Conservation (phyloP, 2,888 invertebrate genomes). For the Eurois occulta region DNA sequence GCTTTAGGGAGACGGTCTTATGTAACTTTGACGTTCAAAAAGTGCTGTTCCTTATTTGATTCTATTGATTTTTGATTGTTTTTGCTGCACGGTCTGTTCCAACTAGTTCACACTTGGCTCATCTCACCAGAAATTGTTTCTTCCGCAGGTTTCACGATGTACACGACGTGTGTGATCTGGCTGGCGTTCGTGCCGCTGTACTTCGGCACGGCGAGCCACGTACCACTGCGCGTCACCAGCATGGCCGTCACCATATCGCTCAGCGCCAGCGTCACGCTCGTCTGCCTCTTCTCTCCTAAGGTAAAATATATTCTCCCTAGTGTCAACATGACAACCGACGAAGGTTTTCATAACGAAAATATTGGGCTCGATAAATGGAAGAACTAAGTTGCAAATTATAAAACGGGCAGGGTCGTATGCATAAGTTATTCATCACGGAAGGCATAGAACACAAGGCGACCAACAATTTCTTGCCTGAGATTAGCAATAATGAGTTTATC, state of each 20-base stretch:
- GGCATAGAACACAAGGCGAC: too few relatives aligned
- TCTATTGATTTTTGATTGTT: not conserved
- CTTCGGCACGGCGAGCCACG: constrained; percentile 98
- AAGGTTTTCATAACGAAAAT: not conserved
- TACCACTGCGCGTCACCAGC: constrained; percentile 97
- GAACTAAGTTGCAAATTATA: not conserved
- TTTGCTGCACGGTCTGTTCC: not conserved
- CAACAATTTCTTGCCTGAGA: too few relatives aligned
- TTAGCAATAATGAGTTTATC: too few relatives aligned
- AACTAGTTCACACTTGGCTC: not conserved
- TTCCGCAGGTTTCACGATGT: constrained; percentile 98
- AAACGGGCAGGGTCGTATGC: not conserved
- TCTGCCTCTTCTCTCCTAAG: constrained; percentile 98
- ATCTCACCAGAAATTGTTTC: not conserved
- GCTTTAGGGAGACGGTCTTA: too few relatives aligned
- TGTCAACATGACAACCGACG: not conserved
- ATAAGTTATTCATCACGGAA: not conserved
- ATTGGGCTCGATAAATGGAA: not conserved
- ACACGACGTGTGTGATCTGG: constrained; percentile 99
- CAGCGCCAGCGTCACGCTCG: constrained; percentile 97
- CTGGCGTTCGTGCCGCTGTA: constrained; percentile 99
- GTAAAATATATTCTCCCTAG: constrained; percentile 82
- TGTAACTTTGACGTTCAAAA: not conserved
- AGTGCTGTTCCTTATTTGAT: not conserved
- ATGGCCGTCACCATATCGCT: constrained; percentile 99